Base-by-base conservation (phyloP, 2,113 vertebrate genomes). In the Fregetta grallaria region DNA sequence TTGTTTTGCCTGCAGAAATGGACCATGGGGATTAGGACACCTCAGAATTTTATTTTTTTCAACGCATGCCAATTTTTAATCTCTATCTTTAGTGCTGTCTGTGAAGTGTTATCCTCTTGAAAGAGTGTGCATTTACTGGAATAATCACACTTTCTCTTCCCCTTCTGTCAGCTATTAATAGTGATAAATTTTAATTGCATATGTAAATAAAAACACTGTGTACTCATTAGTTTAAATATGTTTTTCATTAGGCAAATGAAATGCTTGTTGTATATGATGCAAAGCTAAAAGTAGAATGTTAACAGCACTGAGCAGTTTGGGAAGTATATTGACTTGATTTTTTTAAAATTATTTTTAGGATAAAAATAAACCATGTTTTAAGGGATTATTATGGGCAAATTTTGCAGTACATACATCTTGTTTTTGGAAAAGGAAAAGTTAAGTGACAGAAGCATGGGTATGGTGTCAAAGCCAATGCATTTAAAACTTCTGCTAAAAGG, bases 241-340 rank as follows among this genome's bases (percentile, higher is more conserved):
- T 97, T 98, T 98, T 98, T 97, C 96, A 97, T 98, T 98, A 98
- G 84, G 96, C 96, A 98, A 97, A 98, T 97, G 95, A 97, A 98
- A 97, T 93, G 82, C 92, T 97, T 47, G 30, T 93, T 94, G 91
- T 79, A 50, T 90, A 72, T 90, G 80, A 95, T 95, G 92, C 67
- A 96, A 94, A 67, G 73, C 88, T 94, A 90, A 97, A 97, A 95
- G 77, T 81, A 95, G 94, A 97, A 97, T 90, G 55, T 88, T 94
- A 96, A 96, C 32, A 93, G 76, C 38, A 94, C 70, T 38, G 30
- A 92, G 52, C 15, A 71, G 56, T 81, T 93, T 62, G 36, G 23
- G 44, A 94, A 72, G 52, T 71, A 53, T 42, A 50, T 76, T 81
- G 68, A 75, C 74, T 91, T 74, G 53, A 78, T 88, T 80, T 88